Conservation (phyloP, 2,888 invertebrate genomes). For the Pristionchus exspectatus region DNA sequence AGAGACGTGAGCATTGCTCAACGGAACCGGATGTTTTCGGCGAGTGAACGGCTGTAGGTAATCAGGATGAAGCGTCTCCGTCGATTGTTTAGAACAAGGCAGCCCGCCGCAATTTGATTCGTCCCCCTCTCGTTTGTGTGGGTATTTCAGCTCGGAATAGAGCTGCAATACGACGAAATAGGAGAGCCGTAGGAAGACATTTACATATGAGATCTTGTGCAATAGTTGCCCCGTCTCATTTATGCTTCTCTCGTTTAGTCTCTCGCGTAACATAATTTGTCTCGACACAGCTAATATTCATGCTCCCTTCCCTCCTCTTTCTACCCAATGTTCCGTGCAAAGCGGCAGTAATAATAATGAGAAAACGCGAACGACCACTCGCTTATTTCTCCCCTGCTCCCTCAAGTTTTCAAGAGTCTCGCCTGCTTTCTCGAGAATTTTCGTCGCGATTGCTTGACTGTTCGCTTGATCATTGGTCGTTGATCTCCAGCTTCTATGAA, state of each 20-base stretch:
- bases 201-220: neutral
- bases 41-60: neutral
- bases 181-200: neutral
- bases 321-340: slow-evolving; percentile 28
- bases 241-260: neutral
- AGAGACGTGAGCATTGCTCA: neutral
- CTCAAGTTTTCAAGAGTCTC: neutral
- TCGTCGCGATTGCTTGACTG: neutral
- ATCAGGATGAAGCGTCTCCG: slow-evolving; percentile 7
- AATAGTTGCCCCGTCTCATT: neutral
- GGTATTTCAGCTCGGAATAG: neutral
- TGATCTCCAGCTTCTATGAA: neutral
- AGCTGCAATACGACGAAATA: neutral
- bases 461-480: neutral
- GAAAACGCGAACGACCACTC: slow-evolving; percentile 12
- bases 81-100: neutral
- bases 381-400: neutral
- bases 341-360: slow-evolving; percentile 12
- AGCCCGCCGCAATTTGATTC: slow-evolving; percentile 24
- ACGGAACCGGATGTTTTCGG: neutral
- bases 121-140: neutral
- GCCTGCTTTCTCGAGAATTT: too few relatives aligned
- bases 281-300: neutral
- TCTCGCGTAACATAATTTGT: neutral
- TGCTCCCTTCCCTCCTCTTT: neutral